Evolutionary conservation across 2,113 vertebrate genomes (phyloP).

Genomic region (Catharus fuscescens): DNA sequence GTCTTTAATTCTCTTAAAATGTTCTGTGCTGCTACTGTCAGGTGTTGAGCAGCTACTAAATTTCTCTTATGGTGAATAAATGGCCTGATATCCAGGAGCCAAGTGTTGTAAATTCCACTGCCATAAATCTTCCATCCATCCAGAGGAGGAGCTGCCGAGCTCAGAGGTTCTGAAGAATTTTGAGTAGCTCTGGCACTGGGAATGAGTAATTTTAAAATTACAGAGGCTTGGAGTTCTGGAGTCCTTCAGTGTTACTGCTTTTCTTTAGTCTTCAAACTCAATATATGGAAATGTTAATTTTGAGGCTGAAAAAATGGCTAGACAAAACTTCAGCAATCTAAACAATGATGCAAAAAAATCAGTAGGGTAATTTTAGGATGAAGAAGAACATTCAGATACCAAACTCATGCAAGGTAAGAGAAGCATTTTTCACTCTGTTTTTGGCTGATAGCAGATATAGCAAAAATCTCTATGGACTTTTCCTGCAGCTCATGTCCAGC

Average conservation of each 20-base stretch:
- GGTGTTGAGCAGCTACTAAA: not conserved
- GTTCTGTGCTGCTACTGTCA: not conserved
- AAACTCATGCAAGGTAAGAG: not conserved
- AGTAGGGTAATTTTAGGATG: not conserved
- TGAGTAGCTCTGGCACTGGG: not conserved
- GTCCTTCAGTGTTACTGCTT: not conserved
- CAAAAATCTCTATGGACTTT: not conserved
- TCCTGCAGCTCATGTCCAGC: not conserved
- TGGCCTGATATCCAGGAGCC: not conserved
- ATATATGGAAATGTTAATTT: not conserved
- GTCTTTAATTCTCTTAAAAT: constrained; percentile 7
- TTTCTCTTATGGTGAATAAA: constrained; percentile 1
- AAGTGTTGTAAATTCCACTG: not conserved
- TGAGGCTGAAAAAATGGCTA: not conserved
- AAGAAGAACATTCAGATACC: not conserved
- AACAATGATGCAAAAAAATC: not conserved
- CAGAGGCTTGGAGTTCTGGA: not conserved
- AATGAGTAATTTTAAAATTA: not conserved
- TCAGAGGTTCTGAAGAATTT: not conserved
- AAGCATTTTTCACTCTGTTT: not conserved
- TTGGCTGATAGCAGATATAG: not conserved
- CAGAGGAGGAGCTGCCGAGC: not conserved
- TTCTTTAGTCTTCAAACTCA: not conserved
- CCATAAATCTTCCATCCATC: not conserved
- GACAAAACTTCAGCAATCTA: not conserved